These are phyloP conservation scores for Pilophorus perplexus DNA, from an alignment of 2,888 invertebrate species.

Conservation along the genomic window DNA sequence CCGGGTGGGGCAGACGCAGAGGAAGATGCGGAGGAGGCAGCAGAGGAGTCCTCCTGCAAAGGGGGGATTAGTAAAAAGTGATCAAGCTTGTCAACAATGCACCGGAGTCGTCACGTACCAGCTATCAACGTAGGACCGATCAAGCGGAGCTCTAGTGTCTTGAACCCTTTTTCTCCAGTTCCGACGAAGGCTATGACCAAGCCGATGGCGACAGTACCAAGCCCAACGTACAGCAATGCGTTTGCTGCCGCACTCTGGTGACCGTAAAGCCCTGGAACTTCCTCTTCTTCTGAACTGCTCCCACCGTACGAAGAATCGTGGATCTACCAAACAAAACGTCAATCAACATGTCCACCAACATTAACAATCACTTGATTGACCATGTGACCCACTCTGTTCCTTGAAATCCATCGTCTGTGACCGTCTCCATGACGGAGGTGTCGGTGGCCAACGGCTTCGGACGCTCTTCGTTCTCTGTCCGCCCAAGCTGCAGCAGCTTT, in stretches of 20 bases:
- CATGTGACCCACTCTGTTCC: conserved; percentile 73
- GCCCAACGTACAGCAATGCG: conserved; percentile 79
- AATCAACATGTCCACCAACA: no score
- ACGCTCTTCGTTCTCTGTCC: conserved; percentile 60
- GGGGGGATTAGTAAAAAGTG: conserved; percentile 52
- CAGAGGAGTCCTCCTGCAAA: conserved; percentile 76
- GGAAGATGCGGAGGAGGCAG: conserved; percentile 76
- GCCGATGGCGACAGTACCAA: conserved; percentile 78
- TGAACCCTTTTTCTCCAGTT: conserved; percentile 84
- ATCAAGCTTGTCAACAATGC: background rate
- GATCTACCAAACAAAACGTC: conserved; percentile 64
- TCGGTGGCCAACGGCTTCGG: conserved; percentile 55
- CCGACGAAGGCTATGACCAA: conserved; percentile 86
- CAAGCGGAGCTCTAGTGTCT: conserved; percentile 77
- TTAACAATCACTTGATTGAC: no score
- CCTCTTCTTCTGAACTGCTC: conserved; percentile 61
- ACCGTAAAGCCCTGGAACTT: conserved; percentile 52
- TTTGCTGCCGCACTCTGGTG: conserved; percentile 77
- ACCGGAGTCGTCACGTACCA: background rate
- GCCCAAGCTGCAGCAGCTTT: conserved; percentile 50
- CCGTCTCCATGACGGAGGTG: conserved; percentile 54
- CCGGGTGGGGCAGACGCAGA: conserved; percentile 67
- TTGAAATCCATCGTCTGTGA: conserved; percentile 77
- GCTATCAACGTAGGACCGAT: conserved; percentile 68
- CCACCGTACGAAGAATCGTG: conserved; percentile 81